A percentile compares a stretch with the other conserved stretches of the same genome.
These are phyloP conservation scores for Clivina fossor DNA, from an alignment of 2,888 invertebrate genomes.

Conservation along the genomic window DNA sequence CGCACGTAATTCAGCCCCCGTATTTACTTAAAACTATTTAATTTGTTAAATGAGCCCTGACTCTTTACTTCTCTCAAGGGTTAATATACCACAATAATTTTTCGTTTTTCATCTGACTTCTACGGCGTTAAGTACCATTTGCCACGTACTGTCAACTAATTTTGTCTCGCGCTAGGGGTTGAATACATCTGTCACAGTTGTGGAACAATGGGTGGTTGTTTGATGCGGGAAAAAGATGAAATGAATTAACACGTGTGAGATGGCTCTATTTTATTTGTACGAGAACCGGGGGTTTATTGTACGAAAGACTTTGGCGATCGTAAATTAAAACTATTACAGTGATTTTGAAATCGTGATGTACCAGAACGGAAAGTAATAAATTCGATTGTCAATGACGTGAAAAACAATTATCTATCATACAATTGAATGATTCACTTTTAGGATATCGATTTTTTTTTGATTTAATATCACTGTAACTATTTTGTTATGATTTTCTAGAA, in stretches of 20 bases:
- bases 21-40: conserved; percentile 30
- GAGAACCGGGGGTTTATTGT: conserved; percentile 17
- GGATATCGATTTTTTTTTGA: no score
- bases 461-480: no score
- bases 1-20: conserved; percentile 16
- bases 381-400: background rate
- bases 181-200: conserved; percentile 20
- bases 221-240: no score
- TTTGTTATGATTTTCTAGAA: no score
- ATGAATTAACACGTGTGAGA: conserved; percentile 3
- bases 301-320: background rate
- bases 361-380: conserved; percentile 7
- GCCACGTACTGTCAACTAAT: conserved; percentile 12
- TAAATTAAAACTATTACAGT: conserved; percentile 11
- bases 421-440: no score
- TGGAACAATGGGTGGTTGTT: background rate
- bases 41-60: conserved; percentile 30
- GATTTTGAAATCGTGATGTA: conserved; percentile 10
- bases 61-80: conserved; percentile 18
- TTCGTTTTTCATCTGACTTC: conserved; percentile 3
- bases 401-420: no score
- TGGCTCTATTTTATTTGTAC: conserved; percentile 22
- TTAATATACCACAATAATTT: conserved; percentile 17
- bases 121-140: background rate
- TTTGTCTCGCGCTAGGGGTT: background rate